Conservation (phyloP, 2,113 vertebrate genomes). For the Ctenodactylus gundi region DNA sequence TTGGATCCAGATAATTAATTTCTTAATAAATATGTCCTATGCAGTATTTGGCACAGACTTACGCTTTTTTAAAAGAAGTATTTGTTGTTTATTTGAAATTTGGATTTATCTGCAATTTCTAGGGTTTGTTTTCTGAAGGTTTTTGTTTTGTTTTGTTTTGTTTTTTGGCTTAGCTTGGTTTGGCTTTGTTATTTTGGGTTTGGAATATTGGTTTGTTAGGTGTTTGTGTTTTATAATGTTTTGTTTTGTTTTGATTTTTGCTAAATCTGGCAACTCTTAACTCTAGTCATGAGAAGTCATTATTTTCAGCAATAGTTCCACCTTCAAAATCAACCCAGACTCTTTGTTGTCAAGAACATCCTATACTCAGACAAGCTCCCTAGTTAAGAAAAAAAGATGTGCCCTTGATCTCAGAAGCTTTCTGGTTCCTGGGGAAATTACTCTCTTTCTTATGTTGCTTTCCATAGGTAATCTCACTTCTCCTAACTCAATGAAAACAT, state of each 20-base stretch:
- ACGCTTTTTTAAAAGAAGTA: not conserved
- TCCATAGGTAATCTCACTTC: not conserved
- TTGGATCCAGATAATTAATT: not conserved
- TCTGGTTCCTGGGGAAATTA: not conserved
- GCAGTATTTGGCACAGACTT: not conserved
- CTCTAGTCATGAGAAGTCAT: not conserved
- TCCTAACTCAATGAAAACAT: not conserved
- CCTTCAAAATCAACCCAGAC: not conserved
- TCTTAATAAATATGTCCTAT: not conserved
- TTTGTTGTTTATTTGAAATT: not conserved
- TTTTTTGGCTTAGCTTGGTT: no score
- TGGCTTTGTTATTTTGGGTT: not conserved
- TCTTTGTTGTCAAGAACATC: not conserved
- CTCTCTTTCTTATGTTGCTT: not conserved
- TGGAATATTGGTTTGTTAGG: not conserved
- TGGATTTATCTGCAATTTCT: not conserved
- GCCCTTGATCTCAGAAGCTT: slow-evolving; percentile 2
- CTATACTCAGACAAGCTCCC: not conserved
- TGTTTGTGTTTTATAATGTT: not conserved
- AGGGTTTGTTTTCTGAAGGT: no score
- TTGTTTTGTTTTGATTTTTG: not conserved
- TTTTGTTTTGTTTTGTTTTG: no score
- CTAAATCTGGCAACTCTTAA: not conserved
- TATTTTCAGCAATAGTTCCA: not conserved
- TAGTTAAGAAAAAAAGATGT: not conserved